Percentiles rank a stretch among this genome's conserved stretches.
These are phyloP conservation scores for Urophycis tenuis DNA, from an alignment of 2,797 vertebrate species.

Conservation along the genomic window DNA sequence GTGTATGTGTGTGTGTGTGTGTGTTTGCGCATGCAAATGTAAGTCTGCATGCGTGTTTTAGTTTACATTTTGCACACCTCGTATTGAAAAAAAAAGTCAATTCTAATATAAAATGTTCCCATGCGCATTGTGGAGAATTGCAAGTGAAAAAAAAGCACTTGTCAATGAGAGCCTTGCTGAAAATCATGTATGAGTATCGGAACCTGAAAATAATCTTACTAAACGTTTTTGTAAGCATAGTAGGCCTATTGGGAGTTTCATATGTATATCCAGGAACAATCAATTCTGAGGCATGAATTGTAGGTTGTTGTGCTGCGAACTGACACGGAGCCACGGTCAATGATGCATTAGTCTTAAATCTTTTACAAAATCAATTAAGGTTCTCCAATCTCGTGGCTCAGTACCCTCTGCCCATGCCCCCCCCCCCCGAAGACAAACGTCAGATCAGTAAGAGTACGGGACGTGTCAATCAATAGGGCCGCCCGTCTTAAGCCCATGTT, in stretches of 20 bases:
- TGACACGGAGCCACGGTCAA: neutral
- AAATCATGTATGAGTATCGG: neutral
- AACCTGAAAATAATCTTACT: neutral
- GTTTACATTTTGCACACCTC: neutral
- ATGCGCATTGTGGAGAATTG: neutral
- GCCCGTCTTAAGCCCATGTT: neutral
- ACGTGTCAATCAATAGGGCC: neutral
- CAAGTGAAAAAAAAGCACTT: neutral
- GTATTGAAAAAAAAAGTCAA: conserved; percentile 1
- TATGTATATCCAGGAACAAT: neutral
- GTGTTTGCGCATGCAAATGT: neutral
- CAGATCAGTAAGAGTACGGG: neutral
- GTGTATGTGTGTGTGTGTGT: neutral
- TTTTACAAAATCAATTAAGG: neutral
- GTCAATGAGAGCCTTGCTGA: neutral
- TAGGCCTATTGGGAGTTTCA: neutral
- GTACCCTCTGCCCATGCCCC: neutral
- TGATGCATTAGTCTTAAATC: neutral
- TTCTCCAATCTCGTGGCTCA: neutral
- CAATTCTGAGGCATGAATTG: neutral
- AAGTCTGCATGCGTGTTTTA: neutral
- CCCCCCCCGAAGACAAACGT: neutral
- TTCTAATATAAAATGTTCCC: neutral
- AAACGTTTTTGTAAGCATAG: neutral
- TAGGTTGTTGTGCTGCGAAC: neutral